phyloP scores from a whole-genome alignment of 2,888 invertebrate genomes.

The Mimumesa dahlbomi region DNA sequence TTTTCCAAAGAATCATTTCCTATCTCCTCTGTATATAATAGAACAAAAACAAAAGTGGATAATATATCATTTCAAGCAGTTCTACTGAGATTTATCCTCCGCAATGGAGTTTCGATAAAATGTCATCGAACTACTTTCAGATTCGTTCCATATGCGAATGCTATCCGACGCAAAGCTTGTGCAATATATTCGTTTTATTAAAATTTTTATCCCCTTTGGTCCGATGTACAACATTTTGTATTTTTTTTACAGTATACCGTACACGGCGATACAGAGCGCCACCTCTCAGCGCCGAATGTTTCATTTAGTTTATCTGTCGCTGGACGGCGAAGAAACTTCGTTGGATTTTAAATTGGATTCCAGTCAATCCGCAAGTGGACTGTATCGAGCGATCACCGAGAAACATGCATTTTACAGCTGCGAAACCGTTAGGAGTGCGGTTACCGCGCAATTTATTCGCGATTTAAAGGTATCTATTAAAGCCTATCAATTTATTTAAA shows the following conservation, averaged over 20 bases:
- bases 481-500: neutral
- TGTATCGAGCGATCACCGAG: slow-evolving; percentile 93
- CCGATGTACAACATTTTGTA: neutral
- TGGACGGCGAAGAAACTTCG: slow-evolving; percentile 86
- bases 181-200: neutral
- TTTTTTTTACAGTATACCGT: slow-evolving; percentile 85
- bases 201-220: neutral
- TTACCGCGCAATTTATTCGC: slow-evolving; percentile 93
- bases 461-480: slow-evolving; percentile 87
- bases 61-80: slow-evolving; percentile 13
- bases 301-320: slow-evolving; percentile 87
- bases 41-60: neutral
- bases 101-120: neutral
- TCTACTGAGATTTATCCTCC: neutral
- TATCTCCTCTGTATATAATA: slow-evolving; percentile 6
- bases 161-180: neutral
- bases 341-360: slow-evolving; percentile 91
- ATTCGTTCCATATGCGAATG: neutral
- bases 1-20: neutral
- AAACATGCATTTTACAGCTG: slow-evolving; percentile 96
- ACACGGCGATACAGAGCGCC: slow-evolving; percentile 90
- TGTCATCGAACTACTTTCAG: neutral
- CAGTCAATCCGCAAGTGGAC: slow-evolving; percentile 89
- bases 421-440: slow-evolving; percentile 93
- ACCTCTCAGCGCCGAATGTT: slow-evolving; percentile 88